Conservation (phyloP, 2,113 vertebrate species). For the Dryoscopus gambensis region DNA sequence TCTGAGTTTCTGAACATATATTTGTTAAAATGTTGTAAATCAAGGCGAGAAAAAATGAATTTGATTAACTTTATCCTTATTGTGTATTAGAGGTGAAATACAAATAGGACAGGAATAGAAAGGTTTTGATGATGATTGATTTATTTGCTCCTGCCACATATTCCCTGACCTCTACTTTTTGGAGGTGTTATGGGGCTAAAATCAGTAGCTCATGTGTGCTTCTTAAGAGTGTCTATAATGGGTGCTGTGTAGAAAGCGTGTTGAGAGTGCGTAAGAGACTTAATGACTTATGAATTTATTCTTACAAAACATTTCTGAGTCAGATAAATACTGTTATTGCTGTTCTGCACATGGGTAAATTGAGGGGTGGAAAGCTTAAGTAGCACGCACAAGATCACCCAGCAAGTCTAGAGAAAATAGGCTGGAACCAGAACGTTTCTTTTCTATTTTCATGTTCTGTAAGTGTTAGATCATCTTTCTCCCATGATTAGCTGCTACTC, state of each 20-base stretch:
- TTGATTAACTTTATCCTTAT: background rate
- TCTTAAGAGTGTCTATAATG: background rate
- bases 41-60: background rate
- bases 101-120: background rate
- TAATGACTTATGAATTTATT: constrained; percentile 47
- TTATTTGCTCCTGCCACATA: background rate
- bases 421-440: constrained; percentile 18
- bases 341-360: constrained; percentile 49
- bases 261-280: background rate
- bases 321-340: constrained; percentile 30
- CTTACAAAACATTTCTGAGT: constrained; percentile 39
- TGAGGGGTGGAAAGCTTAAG: constrained; percentile 11
- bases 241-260: background rate
- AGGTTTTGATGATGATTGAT: background rate
- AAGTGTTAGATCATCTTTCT: constrained; percentile 65
- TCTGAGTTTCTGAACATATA: background rate
- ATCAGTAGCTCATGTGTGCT: background rate
- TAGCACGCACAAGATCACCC: constrained; percentile 62
- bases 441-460: constrained; percentile 64
- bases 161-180: background rate
- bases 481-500: constrained; percentile 66
- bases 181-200: background rate
- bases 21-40: background rate
- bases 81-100: background rate
- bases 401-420: constrained; percentile 60